Conservation (phyloP, 2,113 vertebrate genomes). For the Calidris pygmaea region DNA sequence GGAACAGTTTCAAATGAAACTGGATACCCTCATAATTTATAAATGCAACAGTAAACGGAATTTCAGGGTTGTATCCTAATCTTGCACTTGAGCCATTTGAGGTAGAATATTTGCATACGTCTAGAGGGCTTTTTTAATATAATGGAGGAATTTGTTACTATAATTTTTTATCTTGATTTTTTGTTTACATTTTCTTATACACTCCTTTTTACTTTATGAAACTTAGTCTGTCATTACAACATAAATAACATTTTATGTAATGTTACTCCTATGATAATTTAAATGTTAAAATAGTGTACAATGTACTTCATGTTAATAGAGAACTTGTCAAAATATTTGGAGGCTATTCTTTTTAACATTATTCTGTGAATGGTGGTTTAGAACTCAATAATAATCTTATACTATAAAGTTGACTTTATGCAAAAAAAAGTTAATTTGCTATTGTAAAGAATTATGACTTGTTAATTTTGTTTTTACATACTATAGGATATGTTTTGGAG, state of each 20-base stretch:
- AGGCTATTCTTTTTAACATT: neutral
- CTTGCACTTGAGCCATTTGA: neutral
- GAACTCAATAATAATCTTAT: neutral
- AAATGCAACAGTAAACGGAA: neutral
- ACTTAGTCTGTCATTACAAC: neutral
- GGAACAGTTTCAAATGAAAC: neutral
- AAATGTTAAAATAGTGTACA: neutral
- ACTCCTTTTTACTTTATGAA: neutral
- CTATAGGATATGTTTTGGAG: slow-evolving; percentile 93
- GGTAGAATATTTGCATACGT: neutral
- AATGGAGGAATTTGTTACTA: neutral
- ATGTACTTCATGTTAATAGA: neutral
- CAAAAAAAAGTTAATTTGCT: neutral
- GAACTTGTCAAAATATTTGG: neutral
- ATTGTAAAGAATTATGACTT: slow-evolving; percentile 41
- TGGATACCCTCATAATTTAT: neutral
- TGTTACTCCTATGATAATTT: neutral
- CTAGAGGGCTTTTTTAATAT: neutral
- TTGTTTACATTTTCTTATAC: neutral
- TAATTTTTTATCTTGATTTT: neutral
- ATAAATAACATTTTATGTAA: neutral
- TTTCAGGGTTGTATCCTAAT: neutral
- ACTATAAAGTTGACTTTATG: neutral
- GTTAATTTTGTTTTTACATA: slow-evolving; percentile 73
- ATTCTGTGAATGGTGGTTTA: neutral